Conservation (phyloP, 1,140 invertebrate genomes). For the Pseudomyrmex gracilis region DNA sequence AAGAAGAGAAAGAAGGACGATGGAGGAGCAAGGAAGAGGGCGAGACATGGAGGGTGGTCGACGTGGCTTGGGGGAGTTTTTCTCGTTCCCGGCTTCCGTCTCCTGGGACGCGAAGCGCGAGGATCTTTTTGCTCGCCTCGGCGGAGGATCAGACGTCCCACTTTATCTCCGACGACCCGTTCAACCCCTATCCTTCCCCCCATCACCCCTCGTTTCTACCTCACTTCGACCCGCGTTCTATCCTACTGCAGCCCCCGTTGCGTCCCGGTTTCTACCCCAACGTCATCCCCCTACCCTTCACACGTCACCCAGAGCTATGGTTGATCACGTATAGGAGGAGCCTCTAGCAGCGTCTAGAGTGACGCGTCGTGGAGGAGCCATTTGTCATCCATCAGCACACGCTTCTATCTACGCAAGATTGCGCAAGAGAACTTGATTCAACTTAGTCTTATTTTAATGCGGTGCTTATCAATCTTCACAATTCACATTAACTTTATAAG, state of each 20-base stretch:
- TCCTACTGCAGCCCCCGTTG: conserved; percentile 73
- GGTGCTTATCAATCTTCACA: conserved; percentile 60
- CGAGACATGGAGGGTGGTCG: conserved; percentile 50
- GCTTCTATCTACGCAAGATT: conserved; percentile 72
- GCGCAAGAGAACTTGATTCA: conserved; percentile 62
- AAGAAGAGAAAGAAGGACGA: conserved; percentile 61
- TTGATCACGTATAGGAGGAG: conserved; percentile 83
- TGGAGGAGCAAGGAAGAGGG: conserved; percentile 35
- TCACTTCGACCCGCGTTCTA: conserved; percentile 68
- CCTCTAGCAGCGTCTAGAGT: conserved; percentile 81
- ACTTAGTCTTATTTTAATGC: conserved; percentile 60
- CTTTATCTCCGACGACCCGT: conserved; percentile 82
- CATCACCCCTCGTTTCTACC: conserved; percentile 53
- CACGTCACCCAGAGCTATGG: conserved; percentile 78
- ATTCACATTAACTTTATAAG: no score
- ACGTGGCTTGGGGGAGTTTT: conserved; percentile 82
- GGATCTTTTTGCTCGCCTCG: conserved; percentile 82
- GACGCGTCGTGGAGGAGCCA: conserved; percentile 83
- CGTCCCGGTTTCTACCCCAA: conserved; percentile 71
- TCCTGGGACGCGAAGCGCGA: conserved; percentile 82
- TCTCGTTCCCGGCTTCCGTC: conserved; percentile 84
- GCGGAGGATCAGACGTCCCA: conserved; percentile 82
- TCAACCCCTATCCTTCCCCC: conserved; percentile 66
- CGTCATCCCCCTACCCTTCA: conserved; percentile 62
- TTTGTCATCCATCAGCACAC: conserved; percentile 84